Conservation (phyloP, 2,888 invertebrate species). For the Amphimallon solstitiale region DNA sequence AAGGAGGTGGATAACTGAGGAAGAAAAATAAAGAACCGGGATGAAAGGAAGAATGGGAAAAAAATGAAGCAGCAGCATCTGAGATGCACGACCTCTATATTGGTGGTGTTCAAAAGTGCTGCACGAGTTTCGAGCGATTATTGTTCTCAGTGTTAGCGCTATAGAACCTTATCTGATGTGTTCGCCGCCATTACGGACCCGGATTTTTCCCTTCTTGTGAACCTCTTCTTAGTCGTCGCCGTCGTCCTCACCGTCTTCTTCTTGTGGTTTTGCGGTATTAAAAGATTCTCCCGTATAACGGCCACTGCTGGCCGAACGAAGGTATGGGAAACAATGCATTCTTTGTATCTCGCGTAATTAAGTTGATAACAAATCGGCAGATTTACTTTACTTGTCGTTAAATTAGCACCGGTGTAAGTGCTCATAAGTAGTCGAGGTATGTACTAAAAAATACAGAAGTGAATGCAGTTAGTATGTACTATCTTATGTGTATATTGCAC, state of each 20-base stretch:
- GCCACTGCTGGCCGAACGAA: not conserved
- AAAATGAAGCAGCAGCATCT: slow-evolving; percentile 36
- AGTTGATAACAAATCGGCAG: slow-evolving; percentile 48
- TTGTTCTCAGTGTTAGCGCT: slow-evolving; percentile 47
- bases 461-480: no score
- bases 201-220: no score
- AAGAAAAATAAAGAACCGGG: no score
- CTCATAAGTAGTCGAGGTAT: no score
- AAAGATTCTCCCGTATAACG: slow-evolving; percentile 22
- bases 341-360: slow-evolving; percentile 47
- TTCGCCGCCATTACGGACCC: slow-evolving; percentile 43
- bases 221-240: no score
- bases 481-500: no score
- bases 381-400: slow-evolving; percentile 46
- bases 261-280: no score
- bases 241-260: no score
- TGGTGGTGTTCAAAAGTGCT: slow-evolving; percentile 41
- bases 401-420: slow-evolving; percentile 42
- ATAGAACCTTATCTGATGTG: slow-evolving; percentile 46
- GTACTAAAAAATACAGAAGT: no score
- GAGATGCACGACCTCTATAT: slow-evolving; percentile 46
- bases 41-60: not conserved
- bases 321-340: slow-evolving; percentile 47
- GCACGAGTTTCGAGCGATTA: slow-evolving; percentile 47
- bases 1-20: no score